Evolutionary conservation across 2,888 invertebrate genomes (phyloP), one percentile per base, ranked within the genome.

Genomic region (Pomacea canaliculata): DNA sequence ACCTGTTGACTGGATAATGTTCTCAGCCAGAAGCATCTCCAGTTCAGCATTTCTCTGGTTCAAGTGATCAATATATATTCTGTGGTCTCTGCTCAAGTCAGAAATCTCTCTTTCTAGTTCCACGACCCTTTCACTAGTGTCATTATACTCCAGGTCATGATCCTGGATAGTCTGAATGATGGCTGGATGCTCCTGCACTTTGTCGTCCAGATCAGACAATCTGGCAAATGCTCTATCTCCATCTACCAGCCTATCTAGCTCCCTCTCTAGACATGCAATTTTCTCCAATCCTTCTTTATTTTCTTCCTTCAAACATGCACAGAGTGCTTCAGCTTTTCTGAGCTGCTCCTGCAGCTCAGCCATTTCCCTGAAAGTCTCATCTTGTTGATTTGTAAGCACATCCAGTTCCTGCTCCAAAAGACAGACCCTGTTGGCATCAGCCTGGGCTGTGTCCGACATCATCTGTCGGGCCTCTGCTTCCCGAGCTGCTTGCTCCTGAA

Each of bases 61-160:
- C 46, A 71, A 62, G 27, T 62, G 49, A 27, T n/a, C 49, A 1
- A 62, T 56, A 10, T 69, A 48, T 8, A 48, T 19, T 13, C 69
- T 74, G 48, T 74, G 73, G 12, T 69, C n/a, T 37, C 37, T 66
- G 27, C 56, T 67, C 66, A 73, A 10, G 66, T 73, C 73, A 19
- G 16, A 46, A 27, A 75, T 77, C 71, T 79, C 76, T 23, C 69
- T 37, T 67, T 83, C 78, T 4, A 80, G 59, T 13, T 67, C 23
- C 18, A n/a, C 23, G 16, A 65, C 62, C 60, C 66, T 63, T 18
- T 71, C 74, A 12, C 48, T 48, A 27, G 76, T 63, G 16, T 79
- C 56, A 18, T 56, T 46, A 13, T 68, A 37, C 18, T 72, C 46
- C 37, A 71, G 63, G 23, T 77, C 74, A 46, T 62, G 18, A 46